Conservation (phyloP, 1,140 invertebrate species). For the Caerostris extrusa region DNA sequence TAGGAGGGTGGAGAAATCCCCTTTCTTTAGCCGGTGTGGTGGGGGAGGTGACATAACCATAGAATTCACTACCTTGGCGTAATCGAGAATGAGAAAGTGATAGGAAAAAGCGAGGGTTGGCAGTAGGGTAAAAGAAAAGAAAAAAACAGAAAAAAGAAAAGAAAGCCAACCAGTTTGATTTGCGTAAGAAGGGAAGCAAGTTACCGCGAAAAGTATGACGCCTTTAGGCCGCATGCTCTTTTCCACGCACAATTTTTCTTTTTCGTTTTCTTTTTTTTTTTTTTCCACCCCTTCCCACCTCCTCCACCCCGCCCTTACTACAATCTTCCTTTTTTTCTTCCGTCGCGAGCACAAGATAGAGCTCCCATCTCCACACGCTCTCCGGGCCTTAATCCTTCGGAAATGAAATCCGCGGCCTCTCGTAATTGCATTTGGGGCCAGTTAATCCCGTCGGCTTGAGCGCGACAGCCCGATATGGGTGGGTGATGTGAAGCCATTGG, state of each 20-base stretch:
- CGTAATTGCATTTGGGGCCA: constrained; percentile 78
- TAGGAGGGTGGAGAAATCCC: neutral
- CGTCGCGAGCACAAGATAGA: constrained; percentile 24
- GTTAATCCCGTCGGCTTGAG: constrained; percentile 78
- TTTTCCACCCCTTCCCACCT: too few relatives aligned
- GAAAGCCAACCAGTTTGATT: constrained; percentile 47
- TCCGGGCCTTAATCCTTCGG: constrained; percentile 76
- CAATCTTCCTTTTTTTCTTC: constrained; percentile 59
- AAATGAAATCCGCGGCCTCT: constrained; percentile 78
- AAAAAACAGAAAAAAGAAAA: constrained; percentile 33
- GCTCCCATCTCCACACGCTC: constrained; percentile 1
- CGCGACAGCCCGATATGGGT: constrained; percentile 77
- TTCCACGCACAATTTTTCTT: neutral
- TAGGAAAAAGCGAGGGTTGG: constrained; percentile 6
- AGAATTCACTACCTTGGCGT: constrained; percentile 40
- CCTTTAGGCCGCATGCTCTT: constrained; percentile 52
- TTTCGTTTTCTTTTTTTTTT: neutral
- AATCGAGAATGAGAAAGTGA: constrained; percentile 55
- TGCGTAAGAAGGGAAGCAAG: constrained; percentile 60
- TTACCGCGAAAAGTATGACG: constrained; percentile 56
- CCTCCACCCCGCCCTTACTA: neutral
- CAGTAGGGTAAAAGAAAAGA: neutral
- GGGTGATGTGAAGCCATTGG: constrained; percentile 78
- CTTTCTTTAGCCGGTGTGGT: neutral
- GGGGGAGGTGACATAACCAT: constrained; percentile 14